Evolutionary conservation across 2,113 vertebrate genomes (phyloP), one percentile per base, ranked within the genome.

Genomic region (Eptatretus burgeri): DNA sequence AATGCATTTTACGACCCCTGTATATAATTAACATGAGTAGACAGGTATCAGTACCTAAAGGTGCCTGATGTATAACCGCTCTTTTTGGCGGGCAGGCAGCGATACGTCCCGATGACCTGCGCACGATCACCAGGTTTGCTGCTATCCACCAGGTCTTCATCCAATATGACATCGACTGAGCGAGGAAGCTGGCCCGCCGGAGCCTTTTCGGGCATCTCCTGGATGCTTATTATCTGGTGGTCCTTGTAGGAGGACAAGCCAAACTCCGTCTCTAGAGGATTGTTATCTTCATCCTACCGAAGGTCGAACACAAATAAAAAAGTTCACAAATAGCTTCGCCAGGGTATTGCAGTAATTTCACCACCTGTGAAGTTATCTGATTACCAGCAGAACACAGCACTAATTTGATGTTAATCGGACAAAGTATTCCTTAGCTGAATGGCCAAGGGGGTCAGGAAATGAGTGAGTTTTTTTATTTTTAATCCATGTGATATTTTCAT

Each of bases 121-220:
- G 91, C 74, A 1, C 91, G 67, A 73, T 95, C 91, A 5, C 91
- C 91, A 1, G 91, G 89, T 67, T 95, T 98, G 63, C 83, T 77
- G 27, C 56, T 63, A 49, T 98, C 91, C 70, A 98, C 91, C 70
- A 98, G 74, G 70, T 98, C 91, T 14, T 93, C 82, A 50, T 98
- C 86, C 72, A 98, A 73, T 66, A 98, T 75, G 64, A 98, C 79
- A 5, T 95, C 87, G 72, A 94, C 81, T 0, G 89, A 95, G 66
- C 91, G 86, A 0, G 91, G 91, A 27, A 98, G 80, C 72, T 98
- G 89, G n/a, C 91, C 91, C 0, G 91, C 89, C 0, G 91, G 91
- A 5, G 91, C 86, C 66, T 98, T 98, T 74, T 98, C 91, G 0
- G 91, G 91, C 91, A 98, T 98, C 77, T 98, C 91, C 77, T 95